Evolutionary conservation across 2,888 invertebrate species (phyloP).

Genomic region (Scaptomyza parva): DNA sequence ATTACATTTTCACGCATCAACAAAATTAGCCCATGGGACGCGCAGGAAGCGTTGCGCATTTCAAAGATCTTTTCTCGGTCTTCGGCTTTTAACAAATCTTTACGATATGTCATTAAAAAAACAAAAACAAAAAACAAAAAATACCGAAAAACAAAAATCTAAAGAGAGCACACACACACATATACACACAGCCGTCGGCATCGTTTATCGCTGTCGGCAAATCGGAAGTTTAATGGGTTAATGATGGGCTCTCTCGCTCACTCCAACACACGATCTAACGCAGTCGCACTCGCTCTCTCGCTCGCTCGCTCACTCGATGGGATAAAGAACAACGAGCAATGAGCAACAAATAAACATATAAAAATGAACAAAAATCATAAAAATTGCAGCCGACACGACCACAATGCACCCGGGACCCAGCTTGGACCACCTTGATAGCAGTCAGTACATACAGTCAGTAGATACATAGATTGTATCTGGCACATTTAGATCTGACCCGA

Average conservation of each 20-base stretch:
- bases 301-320: constrained; percentile 12
- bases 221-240: constrained; percentile 80
- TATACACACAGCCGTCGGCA: constrained; percentile 35
- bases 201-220: constrained; percentile 80
- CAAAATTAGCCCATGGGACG: constrained; percentile 57
- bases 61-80: constrained; percentile 69
- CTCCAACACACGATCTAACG: constrained; percentile 4
- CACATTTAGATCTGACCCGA: constrained; percentile 37
- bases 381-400: constrained; percentile 77
- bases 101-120: constrained; percentile 79
- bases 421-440: constrained; percentile 71
- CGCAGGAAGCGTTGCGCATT: constrained; percentile 73
- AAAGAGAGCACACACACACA: constrained; percentile 30
- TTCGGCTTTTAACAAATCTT: constrained; percentile 79
- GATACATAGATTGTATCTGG: constrained; percentile 1
- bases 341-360: constrained; percentile 77
- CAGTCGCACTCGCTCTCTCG: constrained; percentile 20
- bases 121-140: constrained; percentile 24
- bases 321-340: constrained; percentile 25
- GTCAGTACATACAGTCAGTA: not conserved
- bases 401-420: constrained; percentile 71
- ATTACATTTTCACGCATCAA: constrained; percentile 65
- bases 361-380: constrained; percentile 74
- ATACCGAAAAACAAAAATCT: constrained; percentile 28
- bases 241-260: constrained; percentile 63